phyloP scores from a whole-genome alignment of 2,113 vertebrate genomes.

The Rousettus leschenaultii region DNA sequence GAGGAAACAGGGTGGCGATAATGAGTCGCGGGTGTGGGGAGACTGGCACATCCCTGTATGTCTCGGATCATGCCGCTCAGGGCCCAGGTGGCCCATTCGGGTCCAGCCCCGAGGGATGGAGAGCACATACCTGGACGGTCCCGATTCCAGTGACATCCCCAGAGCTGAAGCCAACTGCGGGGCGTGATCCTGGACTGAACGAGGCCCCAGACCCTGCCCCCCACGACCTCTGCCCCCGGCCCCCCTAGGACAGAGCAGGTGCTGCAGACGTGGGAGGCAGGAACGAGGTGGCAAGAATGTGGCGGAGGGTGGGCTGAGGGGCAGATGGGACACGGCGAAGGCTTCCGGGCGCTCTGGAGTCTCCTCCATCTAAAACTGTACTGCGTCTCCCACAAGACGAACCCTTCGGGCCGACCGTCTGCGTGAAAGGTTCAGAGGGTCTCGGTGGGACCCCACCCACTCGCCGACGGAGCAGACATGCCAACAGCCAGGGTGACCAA shows the following conservation, averaged over 20 bases:
- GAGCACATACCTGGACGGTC: not conserved
- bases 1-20: not conserved
- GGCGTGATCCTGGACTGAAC: not conserved
- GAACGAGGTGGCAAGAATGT: not conserved
- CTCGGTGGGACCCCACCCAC: accelerated
- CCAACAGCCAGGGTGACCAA: not conserved
- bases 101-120: not conserved
- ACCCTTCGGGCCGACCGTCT: too few relatives aligned
- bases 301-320: not conserved
- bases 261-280: not conserved
- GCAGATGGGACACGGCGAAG: not conserved
- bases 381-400: not conserved
- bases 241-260: not conserved
- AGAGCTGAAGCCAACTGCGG: not conserved
- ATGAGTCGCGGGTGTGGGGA: too few relatives aligned
- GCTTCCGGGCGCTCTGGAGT: not conserved
- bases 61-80: not conserved
- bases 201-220: too few relatives aligned
- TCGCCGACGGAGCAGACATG: accelerated
- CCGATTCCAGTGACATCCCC: not conserved
- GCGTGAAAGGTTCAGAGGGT: not conserved
- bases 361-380: not conserved
- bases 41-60: not conserved
- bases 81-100: not conserved
- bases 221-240: accelerated